A percentile compares a stretch with the other conserved stretches of the same genome.
Conservation (phyloP, 2,888 invertebrate species). For the Drymonia ruficornis region DNA sequence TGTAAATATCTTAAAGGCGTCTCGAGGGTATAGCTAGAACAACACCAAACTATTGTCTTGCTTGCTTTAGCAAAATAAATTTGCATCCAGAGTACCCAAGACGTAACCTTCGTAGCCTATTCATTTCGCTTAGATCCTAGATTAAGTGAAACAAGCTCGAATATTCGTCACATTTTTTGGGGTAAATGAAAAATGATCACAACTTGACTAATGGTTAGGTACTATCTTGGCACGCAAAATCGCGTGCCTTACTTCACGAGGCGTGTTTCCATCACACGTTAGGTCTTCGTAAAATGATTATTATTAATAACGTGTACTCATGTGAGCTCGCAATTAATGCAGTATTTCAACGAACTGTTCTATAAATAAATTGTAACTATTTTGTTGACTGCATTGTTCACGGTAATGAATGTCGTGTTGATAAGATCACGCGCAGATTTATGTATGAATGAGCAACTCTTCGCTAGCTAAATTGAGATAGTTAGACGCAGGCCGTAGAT, state of each 20-base stretch:
- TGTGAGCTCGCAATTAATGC: not conserved
- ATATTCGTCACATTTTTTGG: conserved; percentile 11
- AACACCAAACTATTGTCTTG: too few species aligned
- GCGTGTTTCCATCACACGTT: conserved; percentile 20
- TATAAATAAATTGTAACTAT: not conserved
- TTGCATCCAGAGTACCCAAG: too few species aligned
- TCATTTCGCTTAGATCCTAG: too few species aligned
- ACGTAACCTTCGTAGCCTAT: too few species aligned
- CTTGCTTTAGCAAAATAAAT: too few species aligned
- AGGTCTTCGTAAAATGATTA: not conserved
- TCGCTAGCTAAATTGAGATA: not conserved
- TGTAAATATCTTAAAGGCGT: too few species aligned
- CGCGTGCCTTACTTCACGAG: conserved; percentile 38
- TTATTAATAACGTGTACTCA: not conserved
- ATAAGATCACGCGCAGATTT: not conserved
- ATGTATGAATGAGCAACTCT: not conserved
- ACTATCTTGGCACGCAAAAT: conserved; percentile 45
- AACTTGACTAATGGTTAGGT: conserved; percentile 18
- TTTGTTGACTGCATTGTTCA: not conserved
- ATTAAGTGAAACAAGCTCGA: not conserved
- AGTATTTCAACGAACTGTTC: not conserved
- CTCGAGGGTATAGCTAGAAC: too few species aligned
- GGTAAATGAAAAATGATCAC: conserved; percentile 22
- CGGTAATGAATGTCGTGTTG: not conserved
- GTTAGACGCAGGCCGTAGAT: not conserved